Base-by-base conservation (phyloP, 2,888 invertebrate species). In the Monochamus alternatus region DNA sequence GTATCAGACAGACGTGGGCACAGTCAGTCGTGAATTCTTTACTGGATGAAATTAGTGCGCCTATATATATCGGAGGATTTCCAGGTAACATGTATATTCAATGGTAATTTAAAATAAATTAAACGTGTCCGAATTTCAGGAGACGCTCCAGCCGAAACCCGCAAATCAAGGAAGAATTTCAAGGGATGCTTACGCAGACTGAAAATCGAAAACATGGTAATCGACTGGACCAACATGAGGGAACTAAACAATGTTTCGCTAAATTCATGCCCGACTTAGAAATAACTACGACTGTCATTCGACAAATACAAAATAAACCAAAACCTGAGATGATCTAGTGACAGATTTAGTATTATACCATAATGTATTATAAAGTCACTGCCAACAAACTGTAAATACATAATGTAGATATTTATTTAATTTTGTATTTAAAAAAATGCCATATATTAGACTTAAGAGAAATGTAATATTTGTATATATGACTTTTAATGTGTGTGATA, bases 111-210 rank as follows among this genome's bases (percentile, higher is more conserved):
- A 55, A 55, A n/a, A 55, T n/a, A 55, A 10, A 7, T 2, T 7
- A 14, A 55, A n/a, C 8, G n/a, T 5, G 10, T 51, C 80, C 78
- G 55, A 59, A 80, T 90, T 91, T 9, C 89, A 97, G 97, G 95
- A 86, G 92, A 93, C 59, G 93, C 94, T 63, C 91, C 93, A 32
- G 92, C 91, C 81, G 94, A 94, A 78, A 94, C 91, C 65, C 89
- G 91, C 60, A 91, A 93, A 81, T 93, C 93, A 5, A 91, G 93
- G 71, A 96, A 96, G 84, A 96, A 96, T 89, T 98, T 97, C 90
- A 95, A 95, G 86, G 98, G 98, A 14, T 98, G 98, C 90, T 94
- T 98, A 84, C 91, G 95, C 74, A 96, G 96, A 86, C 92, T 98
- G 51, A 92, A 92, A 76, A 93, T 98, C 75, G 95, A 95, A 67